phyloP scores from a whole-genome alignment of 2,113 vertebrate genomes.

The Planiliza haematocheilus region DNA sequence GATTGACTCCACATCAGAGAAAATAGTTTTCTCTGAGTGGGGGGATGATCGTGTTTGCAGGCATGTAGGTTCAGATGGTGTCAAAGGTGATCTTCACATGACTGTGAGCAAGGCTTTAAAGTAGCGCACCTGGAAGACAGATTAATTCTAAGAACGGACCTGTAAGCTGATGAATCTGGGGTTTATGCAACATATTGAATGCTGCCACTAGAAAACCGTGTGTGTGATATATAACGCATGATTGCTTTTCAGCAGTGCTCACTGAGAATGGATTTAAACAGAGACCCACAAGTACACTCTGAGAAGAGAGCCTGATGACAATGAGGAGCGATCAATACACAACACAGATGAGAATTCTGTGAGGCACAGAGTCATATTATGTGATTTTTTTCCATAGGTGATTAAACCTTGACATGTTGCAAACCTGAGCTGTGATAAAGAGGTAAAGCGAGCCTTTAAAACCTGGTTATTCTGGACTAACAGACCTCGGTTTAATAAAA shows the following conservation, averaged over 20 bases:
- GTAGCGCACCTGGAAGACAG: conserved; percentile 25
- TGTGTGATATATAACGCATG: background rate
- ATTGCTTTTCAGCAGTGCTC: conserved; percentile 4
- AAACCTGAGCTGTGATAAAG: conserved; percentile 1
- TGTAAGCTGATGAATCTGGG: conserved; percentile 42
- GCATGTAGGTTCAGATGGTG: conserved; percentile 2
- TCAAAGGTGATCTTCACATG: background rate
- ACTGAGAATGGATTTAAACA: background rate
- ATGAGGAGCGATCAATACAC: background rate
- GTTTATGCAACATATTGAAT: conserved; percentile 30
- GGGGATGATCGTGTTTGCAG: no score
- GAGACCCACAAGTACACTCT: background rate
- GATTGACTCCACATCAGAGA: no score
- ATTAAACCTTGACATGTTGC: conserved; percentile 5
- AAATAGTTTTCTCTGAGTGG: no score
- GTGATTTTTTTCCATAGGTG: background rate
- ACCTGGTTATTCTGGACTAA: background rate
- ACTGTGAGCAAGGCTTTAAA: conserved; percentile 6
- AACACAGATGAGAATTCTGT: background rate
- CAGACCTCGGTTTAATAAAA: background rate
- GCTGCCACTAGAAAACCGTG: background rate
- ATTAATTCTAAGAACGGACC: conserved; percentile 52
- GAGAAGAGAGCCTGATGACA: background rate
- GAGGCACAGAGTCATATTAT: background rate
- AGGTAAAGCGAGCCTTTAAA: background rate